Evolutionary conservation across 2,113 vertebrate species (phyloP), one percentile per base, ranked within the genome.

Genomic region (Puntigrus tetrazona): DNA sequence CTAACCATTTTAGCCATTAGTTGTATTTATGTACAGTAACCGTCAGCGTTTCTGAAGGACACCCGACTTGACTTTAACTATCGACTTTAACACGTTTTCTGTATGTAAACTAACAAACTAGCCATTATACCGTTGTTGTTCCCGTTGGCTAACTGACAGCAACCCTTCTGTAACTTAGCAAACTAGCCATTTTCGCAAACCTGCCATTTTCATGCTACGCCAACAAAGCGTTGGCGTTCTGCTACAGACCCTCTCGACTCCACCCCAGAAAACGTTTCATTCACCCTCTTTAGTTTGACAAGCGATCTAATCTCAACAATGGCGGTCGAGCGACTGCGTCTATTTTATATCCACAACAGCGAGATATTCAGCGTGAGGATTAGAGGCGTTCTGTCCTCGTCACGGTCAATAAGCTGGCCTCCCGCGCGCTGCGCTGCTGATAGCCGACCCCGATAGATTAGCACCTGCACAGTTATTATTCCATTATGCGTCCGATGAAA

Each of bases 371-470:
- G 31, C 57, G 55, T 50, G 7, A 52, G 61, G 67, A 78, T 67
- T 85, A 86, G 70, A 61, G 83, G 52, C 16, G 18, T 63, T 82
- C 73, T 27, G 20, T 7, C 11, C n/a, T 27, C 4, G 4, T 22
- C n/a, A 43, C 25, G 10, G 4, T 41, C 57, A 80, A 55, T 47
- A 8, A 75, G 63, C n/a, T n/a, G 52, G 41, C 34, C 77, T 78
- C 81, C 61, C 8, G 73, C 81, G n/a, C 72, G 27, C 27, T 16
- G 29, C 5, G 3, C 59, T 70, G 55, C 87, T 4, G 52, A 88
- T 85, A 83, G 25, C 73, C 70, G 65, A 77, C 74, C 69, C 69
- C 20, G 65, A 80, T 20, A 81, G 88, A 89, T 88, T 84, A 84
- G 29, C 31, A 73, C 76, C 69, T 81, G 36, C 25, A 76, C 70